These are phyloP conservation scores for Centroberyx gerrardi DNA, from an alignment of 2,797 vertebrate genomes.

Conservation along the genomic window DNA sequence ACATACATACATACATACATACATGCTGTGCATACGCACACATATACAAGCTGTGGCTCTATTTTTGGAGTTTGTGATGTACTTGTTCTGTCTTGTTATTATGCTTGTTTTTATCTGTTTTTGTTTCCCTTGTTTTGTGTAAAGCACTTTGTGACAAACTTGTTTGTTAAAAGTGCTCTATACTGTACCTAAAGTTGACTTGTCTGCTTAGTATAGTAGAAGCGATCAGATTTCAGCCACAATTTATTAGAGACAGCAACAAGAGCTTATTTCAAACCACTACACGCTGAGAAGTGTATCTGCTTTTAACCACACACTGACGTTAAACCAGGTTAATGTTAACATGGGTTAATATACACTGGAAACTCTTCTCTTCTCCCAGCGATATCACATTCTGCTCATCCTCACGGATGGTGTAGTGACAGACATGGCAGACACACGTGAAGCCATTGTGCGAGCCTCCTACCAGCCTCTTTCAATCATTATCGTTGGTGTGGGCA, in stretches of 20 bases:
- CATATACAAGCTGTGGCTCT: neutral
- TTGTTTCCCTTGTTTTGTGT: conserved; percentile 20
- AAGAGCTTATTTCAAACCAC: conserved; percentile 41
- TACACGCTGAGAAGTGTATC: conserved; percentile 40
- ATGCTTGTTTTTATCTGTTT: neutral
- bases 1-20: neutral
- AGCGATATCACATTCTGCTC: conserved; percentile 96
- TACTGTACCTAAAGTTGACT: neutral
- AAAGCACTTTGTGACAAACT: neutral
- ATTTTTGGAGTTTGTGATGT: neutral
- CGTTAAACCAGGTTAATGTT: conserved; percentile 39
- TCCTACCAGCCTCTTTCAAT: conserved; percentile 97
- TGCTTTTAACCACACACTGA: conserved; percentile 30
- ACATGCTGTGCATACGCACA: neutral
- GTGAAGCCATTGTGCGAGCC: conserved; percentile 94
- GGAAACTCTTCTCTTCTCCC: conserved; percentile 58
- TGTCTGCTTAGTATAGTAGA: conserved; percentile 22
- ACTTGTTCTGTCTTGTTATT: conserved; percentile 2
- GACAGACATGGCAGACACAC: conserved; percentile 95
- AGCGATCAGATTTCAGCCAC: conserved; percentile 21
- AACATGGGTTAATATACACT: conserved; percentile 38
- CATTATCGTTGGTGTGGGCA: conserved; percentile 96
- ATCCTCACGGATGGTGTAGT: conserved; percentile 96
- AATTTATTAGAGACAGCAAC: conserved; percentile 27
- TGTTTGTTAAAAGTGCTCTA: conserved; percentile 16